Evolutionary conservation across 64 coral and sea anemone genomes (phyloP).

Genomic region (Dendronephthya gigantea): DNA sequence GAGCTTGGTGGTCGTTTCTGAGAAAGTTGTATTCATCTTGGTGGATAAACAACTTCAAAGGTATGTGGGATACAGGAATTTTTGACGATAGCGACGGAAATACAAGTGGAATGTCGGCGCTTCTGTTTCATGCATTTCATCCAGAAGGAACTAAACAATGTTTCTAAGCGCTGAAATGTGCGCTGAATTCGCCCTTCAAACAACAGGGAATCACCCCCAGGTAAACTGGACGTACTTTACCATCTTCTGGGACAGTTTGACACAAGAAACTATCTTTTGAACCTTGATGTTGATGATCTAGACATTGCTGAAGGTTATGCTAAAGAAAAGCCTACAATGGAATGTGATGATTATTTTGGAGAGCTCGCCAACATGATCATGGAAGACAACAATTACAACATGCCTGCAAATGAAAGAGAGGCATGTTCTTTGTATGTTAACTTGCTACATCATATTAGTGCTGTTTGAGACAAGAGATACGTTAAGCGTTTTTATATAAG

Average conservation of each 20-base stretch:
- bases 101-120: conserved; percentile 33
- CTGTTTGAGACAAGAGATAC: not conserved
- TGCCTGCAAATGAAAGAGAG: conserved; percentile 5
- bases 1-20: conserved; percentile 30
- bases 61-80: conserved; percentile 21
- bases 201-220: conserved; percentile 38
- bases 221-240: conserved; percentile 43
- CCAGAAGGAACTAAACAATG: conserved; percentile 23
- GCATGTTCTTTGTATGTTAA: conserved; percentile 7
- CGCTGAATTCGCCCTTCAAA: conserved; percentile 30
- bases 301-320: conserved; percentile 26
- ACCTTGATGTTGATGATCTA: conserved; percentile 5
- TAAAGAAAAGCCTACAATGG: not conserved
- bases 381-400: conserved; percentile 24
- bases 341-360: conserved; percentile 19
- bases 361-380: conserved; percentile 32
- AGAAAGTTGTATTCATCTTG: conserved; percentile 22
- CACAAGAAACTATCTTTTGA: not conserved
- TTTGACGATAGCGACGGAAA: conserved; percentile 16
- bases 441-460: not conserved
- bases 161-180: conserved; percentile 32
- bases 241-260: conserved; percentile 18
- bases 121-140: conserved; percentile 39
- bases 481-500: not conserved
- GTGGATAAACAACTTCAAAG: conserved; percentile 42